Base-by-base conservation (phyloP, 2,888 invertebrate genomes). In the Omphaloscelis lunosa region DNA sequence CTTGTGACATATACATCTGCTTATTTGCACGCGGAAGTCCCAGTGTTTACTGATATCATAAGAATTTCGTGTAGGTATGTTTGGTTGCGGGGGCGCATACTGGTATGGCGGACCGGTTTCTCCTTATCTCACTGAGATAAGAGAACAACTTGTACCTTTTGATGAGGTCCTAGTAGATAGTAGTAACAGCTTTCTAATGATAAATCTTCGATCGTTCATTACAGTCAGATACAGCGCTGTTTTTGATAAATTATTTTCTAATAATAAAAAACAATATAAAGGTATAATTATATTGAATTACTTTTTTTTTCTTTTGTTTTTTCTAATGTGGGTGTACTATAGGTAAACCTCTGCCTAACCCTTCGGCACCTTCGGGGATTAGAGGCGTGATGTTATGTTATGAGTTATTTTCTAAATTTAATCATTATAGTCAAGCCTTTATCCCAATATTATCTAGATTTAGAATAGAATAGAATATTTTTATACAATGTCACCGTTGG, bases 121-220 rank as follows among this genome's bases (percentile, higher is more conserved):
- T n/a, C 51, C 68, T 87, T 88, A 87, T 87, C 87, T 79, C 70
- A 56, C 39, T 69, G 17, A 79, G 80, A 87, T 87, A 87, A 87
- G 45, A 65, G 67, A 75, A 70, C 56, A 61, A 74, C 77, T 71
- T 72, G 67, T 76, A 66, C 51, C 73, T 82, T 84, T 68, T 68
- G 67, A 66, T 65, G 67, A 85, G 81, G 61, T 82, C 68, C 76
- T 82, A 58, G 5, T 15, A 58, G 61, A 58, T 67, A 56, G 12
- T 48, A 80, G 59, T 65, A 59, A 76, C 20, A 39, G 68, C 56
- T 82, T 76, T 82, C 77, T 69, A 63, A 71, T 61, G 61, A 66
- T 69, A 51, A 51, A 65, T 45, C 34, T 59, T 27, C 17, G 27
- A 45, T 70, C 12, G 20, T 62, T 62, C 6, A 48, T 75, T 20